A percentile compares a stretch with the other conserved stretches of the same genome.
phyloP scores from a whole-genome alignment of 2,888 invertebrate species.

The Lithophane semibrunnea region DNA sequence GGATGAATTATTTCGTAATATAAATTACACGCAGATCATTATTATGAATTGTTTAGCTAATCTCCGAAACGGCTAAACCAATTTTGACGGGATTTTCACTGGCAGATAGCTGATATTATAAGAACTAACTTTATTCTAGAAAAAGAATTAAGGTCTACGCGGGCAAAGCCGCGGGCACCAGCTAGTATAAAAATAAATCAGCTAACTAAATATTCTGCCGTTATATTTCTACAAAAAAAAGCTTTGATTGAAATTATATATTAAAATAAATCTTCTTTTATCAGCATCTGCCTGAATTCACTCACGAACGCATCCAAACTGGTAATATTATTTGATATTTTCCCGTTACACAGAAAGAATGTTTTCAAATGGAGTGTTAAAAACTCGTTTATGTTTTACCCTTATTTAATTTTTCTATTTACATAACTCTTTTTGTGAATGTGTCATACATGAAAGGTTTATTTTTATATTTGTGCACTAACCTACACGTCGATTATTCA shows the following conservation, averaged over 20 bases:
- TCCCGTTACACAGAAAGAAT: constrained; percentile 9
- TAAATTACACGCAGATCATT: too few species aligned
- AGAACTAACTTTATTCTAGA: too few species aligned
- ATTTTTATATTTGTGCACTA: constrained; percentile 10
- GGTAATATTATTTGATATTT: constrained; percentile 31
- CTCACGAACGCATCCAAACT: constrained; percentile 12
- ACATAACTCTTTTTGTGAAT: constrained; percentile 5
- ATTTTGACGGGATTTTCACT: too few species aligned
- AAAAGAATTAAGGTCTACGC: too few species aligned
- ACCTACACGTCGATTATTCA: constrained; percentile 4
- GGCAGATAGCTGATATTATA: too few species aligned
- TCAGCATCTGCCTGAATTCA: constrained; percentile 16
- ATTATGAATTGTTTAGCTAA: too few species aligned
- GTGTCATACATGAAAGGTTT: neutral
- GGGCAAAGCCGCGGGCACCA: too few species aligned
- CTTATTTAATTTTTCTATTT: constrained; percentile 10
- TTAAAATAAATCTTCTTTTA: constrained; percentile 22
- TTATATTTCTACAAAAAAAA: neutral
- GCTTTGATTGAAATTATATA: neutral
- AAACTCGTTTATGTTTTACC: neutral
- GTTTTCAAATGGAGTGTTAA: constrained; percentile 7
- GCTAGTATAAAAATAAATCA: neutral
- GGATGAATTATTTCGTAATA: too few species aligned
- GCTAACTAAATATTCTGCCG: neutral
- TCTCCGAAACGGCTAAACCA: too few species aligned